Base-by-base conservation (phyloP, 1,140 invertebrate species). In the Chironomus tepperi region DNA sequence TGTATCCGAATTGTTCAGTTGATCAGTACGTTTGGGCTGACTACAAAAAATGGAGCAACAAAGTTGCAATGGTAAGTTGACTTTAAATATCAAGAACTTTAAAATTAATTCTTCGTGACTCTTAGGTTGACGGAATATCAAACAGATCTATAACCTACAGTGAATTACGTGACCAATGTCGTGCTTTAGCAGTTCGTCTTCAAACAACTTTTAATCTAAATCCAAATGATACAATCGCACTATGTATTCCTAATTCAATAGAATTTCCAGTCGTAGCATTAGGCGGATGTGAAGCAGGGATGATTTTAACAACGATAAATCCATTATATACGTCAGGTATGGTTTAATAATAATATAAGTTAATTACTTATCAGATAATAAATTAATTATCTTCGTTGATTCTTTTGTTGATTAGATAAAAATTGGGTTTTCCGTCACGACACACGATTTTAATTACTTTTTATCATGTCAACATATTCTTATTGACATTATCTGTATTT, bases 311-410 rank as follows among this genome's bases (percentile, higher is more conserved):
- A 7, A 89, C 92, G 0, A 84, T 93, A 0, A 96, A 95, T 84
- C 91, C 93, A 1, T 79, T 89, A 47, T 96, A 94, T 78, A 95
- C 91, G 6, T 76, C 88, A 78, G 89, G 94, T 95, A 82, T 86
- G 24, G 24, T 34, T 5, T 34, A 5, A 34, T 34, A 34, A 34
- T 34, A 34, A 34, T 34, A 2, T 34, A 34, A 34, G 5, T 5
- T 5, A 34, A 34, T 34, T 34, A 34, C 5, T 5, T 34, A 34
- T 34, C 1, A 34, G 24, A 34, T 34, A 34, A 34, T 2, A 12
- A 47, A 47, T 7, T 47, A 47, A 7, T 7, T 7, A 47, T 7
- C 7, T 47, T 12, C 43, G 12, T 12, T 47, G 12, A 47, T 47
- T 7, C 12, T 57, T n/a, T 34, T 57, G 10, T 19, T 72, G 8